Conservation (phyloP, 2,888 invertebrate species). For the Spatulosminthurus flaviceps region DNA sequence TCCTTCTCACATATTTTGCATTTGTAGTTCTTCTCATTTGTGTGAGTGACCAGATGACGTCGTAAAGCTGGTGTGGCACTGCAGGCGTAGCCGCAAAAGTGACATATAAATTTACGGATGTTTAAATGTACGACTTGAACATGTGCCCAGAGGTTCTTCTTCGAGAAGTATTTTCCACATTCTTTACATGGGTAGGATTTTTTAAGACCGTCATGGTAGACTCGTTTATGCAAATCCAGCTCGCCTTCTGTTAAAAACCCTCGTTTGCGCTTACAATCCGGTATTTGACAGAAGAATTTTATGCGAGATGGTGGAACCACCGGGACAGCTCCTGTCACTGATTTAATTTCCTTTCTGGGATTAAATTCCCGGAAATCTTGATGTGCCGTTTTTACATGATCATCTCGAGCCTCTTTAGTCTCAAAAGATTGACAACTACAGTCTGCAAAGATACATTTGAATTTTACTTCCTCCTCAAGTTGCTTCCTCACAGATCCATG, state of each 20-base stretch:
- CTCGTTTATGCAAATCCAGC: neutral
- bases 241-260: neutral
- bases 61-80: neutral
- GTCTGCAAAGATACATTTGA: conserved; percentile 25
- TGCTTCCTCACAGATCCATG: no score
- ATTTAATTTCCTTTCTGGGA: neutral
- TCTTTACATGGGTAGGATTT: neutral
- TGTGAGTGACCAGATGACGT: neutral
- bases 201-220: neutral
- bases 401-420: neutral
- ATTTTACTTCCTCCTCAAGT: neutral
- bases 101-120: neutral
- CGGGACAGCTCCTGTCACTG: no score
- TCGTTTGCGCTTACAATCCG: neutral
- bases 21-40: conserved; percentile 23
- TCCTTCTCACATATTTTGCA: neutral
- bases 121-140: neutral
- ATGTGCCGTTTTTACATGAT: conserved; percentile 6
- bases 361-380: neutral
- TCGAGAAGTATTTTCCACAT: conserved; percentile 6
- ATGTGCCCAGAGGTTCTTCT: neutral
- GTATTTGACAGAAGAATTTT: conserved; percentile 4
- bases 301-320: no score
- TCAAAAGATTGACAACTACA: neutral
- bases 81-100: conserved; percentile 2